phyloP scores from a whole-genome alignment of 2,888 invertebrate genomes.

The Lasioglossum zephyrum region DNA sequence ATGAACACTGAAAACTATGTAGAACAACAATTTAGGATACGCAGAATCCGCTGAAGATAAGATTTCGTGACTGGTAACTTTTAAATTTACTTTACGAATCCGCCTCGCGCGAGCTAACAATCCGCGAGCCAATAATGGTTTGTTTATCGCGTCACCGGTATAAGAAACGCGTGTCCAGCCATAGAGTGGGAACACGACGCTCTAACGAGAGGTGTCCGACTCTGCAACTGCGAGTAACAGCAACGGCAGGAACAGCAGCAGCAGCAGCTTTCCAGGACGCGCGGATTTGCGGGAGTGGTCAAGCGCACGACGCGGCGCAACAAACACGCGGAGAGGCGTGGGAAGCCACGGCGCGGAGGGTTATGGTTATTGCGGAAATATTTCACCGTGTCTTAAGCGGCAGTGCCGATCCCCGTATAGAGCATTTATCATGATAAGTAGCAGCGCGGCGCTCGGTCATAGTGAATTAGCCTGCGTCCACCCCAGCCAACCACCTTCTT shows the following conservation, averaged over 20 bases:
- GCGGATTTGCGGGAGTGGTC: conserved; percentile 49
- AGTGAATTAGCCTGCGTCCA: conserved; percentile 56
- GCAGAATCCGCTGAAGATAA: not conserved
- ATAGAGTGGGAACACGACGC: not conserved
- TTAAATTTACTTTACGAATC: not conserved
- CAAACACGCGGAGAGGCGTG: conserved; percentile 72
- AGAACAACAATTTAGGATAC: not conserved
- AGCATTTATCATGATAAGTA: conserved; percentile 78
- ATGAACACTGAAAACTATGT: not conserved
- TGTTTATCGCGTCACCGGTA: not conserved
- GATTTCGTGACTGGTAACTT: not conserved
- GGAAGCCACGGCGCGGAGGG: conserved; percentile 74
- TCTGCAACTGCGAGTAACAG: not conserved
- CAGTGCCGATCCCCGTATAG: conserved; percentile 69
- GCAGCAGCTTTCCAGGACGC: not conserved
- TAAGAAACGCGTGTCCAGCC: not conserved
- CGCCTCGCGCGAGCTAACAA: not conserved
- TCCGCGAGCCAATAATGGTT: not conserved
- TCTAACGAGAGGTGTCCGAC: conserved; percentile 1
- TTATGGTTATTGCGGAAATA: conserved; percentile 79
- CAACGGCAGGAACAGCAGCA: not conserved
- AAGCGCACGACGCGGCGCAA: conserved; percentile 36
- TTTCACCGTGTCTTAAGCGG: conserved; percentile 78
- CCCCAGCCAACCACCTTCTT: conserved; percentile 9
- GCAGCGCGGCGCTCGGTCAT: conserved; percentile 63